Conservation (phyloP, 92 coral and sea anemone genomes). For the Meandrina meandrites region DNA sequence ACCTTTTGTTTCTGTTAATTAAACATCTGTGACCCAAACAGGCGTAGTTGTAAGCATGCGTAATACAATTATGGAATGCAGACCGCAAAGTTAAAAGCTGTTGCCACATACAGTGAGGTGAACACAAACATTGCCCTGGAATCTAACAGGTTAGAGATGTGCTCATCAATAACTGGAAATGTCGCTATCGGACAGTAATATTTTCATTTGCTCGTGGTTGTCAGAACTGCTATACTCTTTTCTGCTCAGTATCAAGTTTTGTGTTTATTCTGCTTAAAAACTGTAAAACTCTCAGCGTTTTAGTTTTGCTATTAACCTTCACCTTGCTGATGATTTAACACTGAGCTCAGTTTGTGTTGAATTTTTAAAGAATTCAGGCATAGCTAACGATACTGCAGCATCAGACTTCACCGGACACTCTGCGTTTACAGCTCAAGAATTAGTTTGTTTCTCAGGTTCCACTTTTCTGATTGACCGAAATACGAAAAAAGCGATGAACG, state of each 20-base stretch:
- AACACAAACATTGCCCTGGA: constrained; percentile 8
- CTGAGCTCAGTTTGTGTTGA: constrained; percentile 10
- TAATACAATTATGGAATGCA: constrained; percentile 17
- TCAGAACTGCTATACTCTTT: not conserved
- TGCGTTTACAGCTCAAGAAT: not conserved
- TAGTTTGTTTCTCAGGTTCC: not conserved
- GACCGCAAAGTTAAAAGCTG: constrained; percentile 24
- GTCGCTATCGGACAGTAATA: not conserved
- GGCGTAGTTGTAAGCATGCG: constrained; percentile 9
- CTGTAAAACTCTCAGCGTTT: not conserved
- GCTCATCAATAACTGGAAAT: not conserved
- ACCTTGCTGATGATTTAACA: constrained; percentile 3
- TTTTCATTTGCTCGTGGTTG: not conserved
- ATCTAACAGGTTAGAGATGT: constrained; percentile 23
- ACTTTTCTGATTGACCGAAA: not conserved
- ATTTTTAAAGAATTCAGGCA: constrained; percentile 14
- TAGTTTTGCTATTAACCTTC: not conserved
- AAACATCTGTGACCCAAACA: not conserved
- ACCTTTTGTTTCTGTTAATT: not conserved
- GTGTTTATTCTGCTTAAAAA: not conserved
- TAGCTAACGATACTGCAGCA: not conserved
- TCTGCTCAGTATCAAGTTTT: not conserved
- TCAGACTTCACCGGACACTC: not conserved
- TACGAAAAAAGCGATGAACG: not conserved
- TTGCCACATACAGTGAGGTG: constrained; percentile 6